Conservation (phyloP, 2,888 invertebrate genomes). For the Geotrupes spiniger region DNA sequence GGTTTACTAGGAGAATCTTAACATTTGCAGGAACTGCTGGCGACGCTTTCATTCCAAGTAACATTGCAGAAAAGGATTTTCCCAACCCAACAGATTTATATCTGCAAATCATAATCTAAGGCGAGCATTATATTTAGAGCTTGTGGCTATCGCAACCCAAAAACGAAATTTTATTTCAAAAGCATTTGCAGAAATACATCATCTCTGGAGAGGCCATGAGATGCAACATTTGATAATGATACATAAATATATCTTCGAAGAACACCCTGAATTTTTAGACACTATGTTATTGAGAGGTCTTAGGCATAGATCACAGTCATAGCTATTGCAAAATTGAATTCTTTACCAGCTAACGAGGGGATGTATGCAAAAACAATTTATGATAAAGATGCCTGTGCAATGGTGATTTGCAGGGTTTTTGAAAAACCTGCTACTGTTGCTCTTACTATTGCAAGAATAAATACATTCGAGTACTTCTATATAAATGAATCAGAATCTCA, state of each 20-base stretch:
- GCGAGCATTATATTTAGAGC: too few relatives aligned
- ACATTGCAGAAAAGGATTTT: too few relatives aligned
- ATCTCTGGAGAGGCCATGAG: not conserved
- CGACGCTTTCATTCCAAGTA: too few relatives aligned
- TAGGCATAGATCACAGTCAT: not conserved
- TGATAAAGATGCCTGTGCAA: constrained; percentile 3
- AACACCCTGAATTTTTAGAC: constrained; percentile 3
- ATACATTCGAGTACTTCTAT: constrained; percentile 6
- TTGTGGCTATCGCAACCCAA: too few relatives aligned
- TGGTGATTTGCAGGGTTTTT: not conserved
- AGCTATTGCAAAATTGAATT: constrained; percentile 1
- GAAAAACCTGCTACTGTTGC: constrained; percentile 1
- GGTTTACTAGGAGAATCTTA: too few relatives aligned
- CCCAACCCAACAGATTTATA: too few relatives aligned
- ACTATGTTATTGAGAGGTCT: not conserved
- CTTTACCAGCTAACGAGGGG: not conserved
- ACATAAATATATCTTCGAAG: constrained; percentile 5
- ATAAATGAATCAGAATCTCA: constrained; percentile 1
- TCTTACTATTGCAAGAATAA: not conserved
- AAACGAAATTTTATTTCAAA: not conserved
- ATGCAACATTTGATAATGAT: constrained; percentile 3
- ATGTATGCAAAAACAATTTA: constrained; percentile 1
- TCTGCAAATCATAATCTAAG: too few relatives aligned
- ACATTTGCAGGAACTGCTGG: too few relatives aligned
- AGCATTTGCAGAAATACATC: constrained; percentile 5